Evolutionary conservation across 2,888 invertebrate genomes (phyloP), one percentile per base, ranked within the genome.

Genomic region (Junonia oenone): DNA sequence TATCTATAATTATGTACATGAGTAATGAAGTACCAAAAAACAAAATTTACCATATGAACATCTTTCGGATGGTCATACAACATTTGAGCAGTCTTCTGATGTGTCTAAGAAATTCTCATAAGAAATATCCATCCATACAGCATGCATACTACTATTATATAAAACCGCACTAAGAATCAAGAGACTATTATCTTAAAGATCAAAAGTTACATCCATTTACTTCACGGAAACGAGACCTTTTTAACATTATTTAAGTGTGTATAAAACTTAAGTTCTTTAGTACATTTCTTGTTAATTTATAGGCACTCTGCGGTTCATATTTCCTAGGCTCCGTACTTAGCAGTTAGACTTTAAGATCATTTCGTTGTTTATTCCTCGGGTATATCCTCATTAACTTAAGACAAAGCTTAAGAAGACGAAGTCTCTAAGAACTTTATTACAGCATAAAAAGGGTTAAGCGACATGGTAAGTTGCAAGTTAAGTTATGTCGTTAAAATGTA

Each of bases 301-400:
- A 19, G 19, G 5, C 19, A 26, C 43, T 26, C 26, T 8, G 43
- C 15, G 43, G 43, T 43, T 26, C 26, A 26, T 43, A 43, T 26
- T 26, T 43, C 6, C 26, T 13, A 43, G 43, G 8, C 43, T 43
- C 22, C 40, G 38, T 60, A 55, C 49, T 55, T 60, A 51, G 50
- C 38, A 51, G 19, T 49, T 14, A 29, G 51, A 33, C 22, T 45
- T 43, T 51, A 51, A 57, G 45, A 54, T 45, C 55, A 55, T 57
- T 60, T 51, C 33, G 49, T 51, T 46, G 54, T 55, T 60, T 57
- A 55, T 57, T 55, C 45, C 38, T 48, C 45, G 33, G 31, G 47
- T 48, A 51, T 29, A 27, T 38, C 45, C 15, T 33, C 47, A 52
- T 60, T 55, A 48, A 52, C 43, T 56, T 55, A 49, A 58, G 29